Conservation (phyloP, 2,113 vertebrate genomes). For the rat (Rattus norvegicus) region GRCr8 NC_086034.1:29035501-29036000, state of each 20-base stretch:
- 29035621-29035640: slow-evolving; percentile 54
- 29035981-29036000: background rate
- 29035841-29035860: background rate
- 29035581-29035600: background rate
- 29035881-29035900: background rate
- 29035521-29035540: background rate
- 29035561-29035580: slow-evolving; percentile 28
- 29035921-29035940: background rate
- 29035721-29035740: background rate
- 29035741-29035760: background rate
- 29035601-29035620: slow-evolving; percentile 20
- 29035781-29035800: background rate
- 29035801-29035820: too few species aligned
- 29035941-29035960: background rate
- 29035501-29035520: slow-evolving; percentile 39
- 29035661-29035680: slow-evolving; percentile 73
- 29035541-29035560: background rate
- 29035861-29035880: background rate
- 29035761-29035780: background rate
- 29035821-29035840: too few species aligned
- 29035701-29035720: background rate
- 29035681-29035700: slow-evolving; percentile 72
- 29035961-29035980: background rate
- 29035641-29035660: slow-evolving; percentile 58
- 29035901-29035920: background rate